Conservation (phyloP, 92 coral and sea anemone genomes). For the Meandrina meandrites region DNA sequence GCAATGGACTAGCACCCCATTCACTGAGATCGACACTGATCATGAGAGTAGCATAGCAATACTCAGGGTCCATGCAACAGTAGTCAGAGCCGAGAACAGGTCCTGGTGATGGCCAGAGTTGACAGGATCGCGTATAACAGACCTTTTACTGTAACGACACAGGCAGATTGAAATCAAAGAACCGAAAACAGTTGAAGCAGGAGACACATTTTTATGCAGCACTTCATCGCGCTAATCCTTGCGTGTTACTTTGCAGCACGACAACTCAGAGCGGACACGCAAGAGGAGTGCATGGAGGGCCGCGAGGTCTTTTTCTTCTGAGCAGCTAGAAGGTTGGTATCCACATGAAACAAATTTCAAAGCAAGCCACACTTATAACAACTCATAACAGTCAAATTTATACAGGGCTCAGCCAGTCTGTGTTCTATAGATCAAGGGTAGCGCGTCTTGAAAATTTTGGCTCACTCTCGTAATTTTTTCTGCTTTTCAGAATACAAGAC, state of each 20-base stretch:
- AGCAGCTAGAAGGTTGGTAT: conserved; percentile 66
- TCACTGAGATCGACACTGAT: no score
- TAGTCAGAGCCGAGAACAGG: neutral
- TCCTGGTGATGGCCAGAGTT: neutral
- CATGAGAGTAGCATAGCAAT: no score
- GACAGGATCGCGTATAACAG: neutral
- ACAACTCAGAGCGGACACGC: conserved; percentile 14
- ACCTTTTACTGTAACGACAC: neutral
- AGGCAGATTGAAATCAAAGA: no score
- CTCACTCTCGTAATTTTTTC: neutral
- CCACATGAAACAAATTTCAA: neutral
- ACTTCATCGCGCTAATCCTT: neutral
- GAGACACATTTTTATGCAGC: neutral
- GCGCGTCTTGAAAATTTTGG: no score
- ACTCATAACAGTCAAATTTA: no score
- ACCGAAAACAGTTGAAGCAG: no score
- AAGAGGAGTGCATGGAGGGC: conserved; percentile 32
- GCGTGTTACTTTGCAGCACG: conserved; percentile 32
- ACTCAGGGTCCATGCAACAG: neutral
- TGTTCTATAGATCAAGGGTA: no score
- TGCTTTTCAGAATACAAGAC: conserved; percentile 49
- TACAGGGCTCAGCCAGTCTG: no score
- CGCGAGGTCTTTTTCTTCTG: conserved; percentile 38
- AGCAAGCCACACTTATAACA: neutral
- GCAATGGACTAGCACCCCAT: neutral